Evolutionary conservation across 2,797 vertebrate species (phyloP).

Genomic region (Sarcoramphus papa): DNA sequence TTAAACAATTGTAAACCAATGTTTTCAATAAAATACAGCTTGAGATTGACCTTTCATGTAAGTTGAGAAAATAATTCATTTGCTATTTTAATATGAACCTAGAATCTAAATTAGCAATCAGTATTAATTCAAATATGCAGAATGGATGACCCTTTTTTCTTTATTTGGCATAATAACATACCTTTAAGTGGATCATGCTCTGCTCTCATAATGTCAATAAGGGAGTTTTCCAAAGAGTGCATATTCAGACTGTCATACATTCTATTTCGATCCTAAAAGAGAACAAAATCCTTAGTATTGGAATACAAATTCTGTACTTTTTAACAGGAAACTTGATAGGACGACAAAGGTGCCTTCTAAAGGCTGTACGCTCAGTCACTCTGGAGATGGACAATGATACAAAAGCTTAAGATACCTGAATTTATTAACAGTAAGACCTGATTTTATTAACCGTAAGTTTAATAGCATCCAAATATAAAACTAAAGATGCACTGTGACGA

Average conservation of each 20-base stretch:
- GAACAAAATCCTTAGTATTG: conserved; percentile 59
- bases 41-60: neutral
- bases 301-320: neutral
- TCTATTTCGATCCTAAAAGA: conserved; percentile 91
- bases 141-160: conserved; percentile 42
- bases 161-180: conserved; percentile 71
- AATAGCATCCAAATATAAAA: neutral
- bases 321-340: conserved; percentile 11
- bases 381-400: neutral
- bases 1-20: neutral
- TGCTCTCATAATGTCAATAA: conserved; percentile 99
- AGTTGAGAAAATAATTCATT: neutral
- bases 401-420: neutral
- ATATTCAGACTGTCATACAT: conserved; percentile 99
- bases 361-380: neutral
- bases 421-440: neutral
- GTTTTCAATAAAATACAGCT: neutral
- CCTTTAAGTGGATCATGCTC: conserved; percentile 98
- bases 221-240: conserved; percentile 98
- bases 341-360: neutral
- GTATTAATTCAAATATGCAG: conserved; percentile 26
- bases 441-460: neutral
- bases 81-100: neutral
- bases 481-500: neutral
- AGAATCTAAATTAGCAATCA: neutral